phyloP scores from a whole-genome alignment of 1,140 invertebrate species.

The Euura lappo region DNA sequence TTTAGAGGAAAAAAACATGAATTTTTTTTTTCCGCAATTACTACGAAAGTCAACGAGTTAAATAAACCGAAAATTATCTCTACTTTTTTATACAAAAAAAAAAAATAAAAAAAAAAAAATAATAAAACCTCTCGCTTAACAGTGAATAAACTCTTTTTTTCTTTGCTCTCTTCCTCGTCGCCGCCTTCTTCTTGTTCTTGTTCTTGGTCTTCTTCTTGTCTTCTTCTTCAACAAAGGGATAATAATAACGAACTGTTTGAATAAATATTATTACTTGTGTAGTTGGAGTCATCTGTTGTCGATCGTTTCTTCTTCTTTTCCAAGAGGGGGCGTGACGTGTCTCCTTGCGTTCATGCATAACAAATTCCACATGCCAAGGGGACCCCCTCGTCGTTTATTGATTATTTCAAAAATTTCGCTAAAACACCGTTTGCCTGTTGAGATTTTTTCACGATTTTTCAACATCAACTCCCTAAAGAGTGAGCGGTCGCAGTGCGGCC shows the following conservation, averaged over 20 bases:
- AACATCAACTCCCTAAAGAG: constrained; percentile 36
- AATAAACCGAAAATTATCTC: constrained; percentile 26
- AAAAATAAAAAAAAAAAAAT: too few relatives aligned
- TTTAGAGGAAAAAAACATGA: constrained; percentile 8
- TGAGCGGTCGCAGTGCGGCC: constrained; percentile 53
- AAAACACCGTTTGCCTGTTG: constrained; percentile 23
- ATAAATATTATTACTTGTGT: constrained; percentile 45
- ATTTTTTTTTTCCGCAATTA: constrained; percentile 11
- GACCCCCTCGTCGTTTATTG: constrained; percentile 38
- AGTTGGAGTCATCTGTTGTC: constrained; percentile 18
- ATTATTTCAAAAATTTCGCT: constrained; percentile 5
- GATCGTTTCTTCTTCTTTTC: constrained; percentile 27
- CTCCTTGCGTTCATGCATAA: constrained; percentile 62
- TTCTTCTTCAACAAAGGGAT: constrained; percentile 40
- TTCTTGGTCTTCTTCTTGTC: constrained; percentile 32
- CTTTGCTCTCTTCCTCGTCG: constrained; percentile 30
- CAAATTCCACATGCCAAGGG: constrained; percentile 63
- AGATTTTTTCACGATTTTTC: constrained; percentile 12
- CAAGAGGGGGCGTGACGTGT: constrained; percentile 49
- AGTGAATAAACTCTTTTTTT: constrained; percentile 9
- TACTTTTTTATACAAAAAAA: constrained; percentile 21
- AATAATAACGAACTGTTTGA: constrained; percentile 52
- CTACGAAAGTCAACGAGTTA: constrained; percentile 20
- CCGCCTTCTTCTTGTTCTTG: constrained; percentile 28
- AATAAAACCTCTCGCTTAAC: neutral